A percentile compares a stretch with the other conserved stretches of the same genome.
These are phyloP conservation scores for Pogonophryne albipinna DNA, from an alignment of 2,797 vertebrate species.

Conservation along the genomic window DNA sequence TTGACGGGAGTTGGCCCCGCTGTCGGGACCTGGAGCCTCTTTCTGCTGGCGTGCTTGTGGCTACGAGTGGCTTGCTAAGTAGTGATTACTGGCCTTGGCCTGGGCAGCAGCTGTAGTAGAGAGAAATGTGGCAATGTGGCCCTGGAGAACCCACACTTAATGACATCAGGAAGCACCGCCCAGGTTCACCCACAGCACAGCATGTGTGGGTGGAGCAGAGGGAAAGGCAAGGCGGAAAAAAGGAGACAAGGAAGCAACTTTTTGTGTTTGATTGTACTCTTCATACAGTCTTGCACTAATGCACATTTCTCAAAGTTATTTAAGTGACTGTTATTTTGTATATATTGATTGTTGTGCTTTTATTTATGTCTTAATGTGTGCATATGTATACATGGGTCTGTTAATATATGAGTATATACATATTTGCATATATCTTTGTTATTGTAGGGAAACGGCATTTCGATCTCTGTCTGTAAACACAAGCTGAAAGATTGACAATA, in stretches of 20 bases:
- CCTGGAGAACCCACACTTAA: conserved; percentile 68
- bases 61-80: conserved; percentile 67
- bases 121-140: conserved; percentile 67
- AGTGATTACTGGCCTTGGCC: conserved; percentile 75
- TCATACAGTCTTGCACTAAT: too few relatives aligned
- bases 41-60: conserved; percentile 54
- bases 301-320: too few relatives aligned
- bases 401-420: too few relatives aligned
- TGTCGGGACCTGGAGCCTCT: conserved; percentile 42
- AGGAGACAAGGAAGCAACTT: conserved; percentile 12
- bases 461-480: too few relatives aligned
- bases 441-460: too few relatives aligned
- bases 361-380: too few relatives aligned
- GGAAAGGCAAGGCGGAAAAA: conserved; percentile 39
- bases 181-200: conserved; percentile 67
- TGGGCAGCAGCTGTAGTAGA: conserved; percentile 58
- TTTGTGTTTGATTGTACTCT: conserved; percentile 20
- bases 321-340: too few relatives aligned
- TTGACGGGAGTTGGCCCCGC: conserved; percentile 53
- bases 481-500: too few relatives aligned
- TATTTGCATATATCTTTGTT: too few relatives aligned
- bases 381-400: too few relatives aligned
- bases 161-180: conserved; percentile 72
- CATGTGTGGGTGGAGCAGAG: conserved; percentile 36
- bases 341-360: too few relatives aligned